Evolutionary conservation across 2,888 invertebrate species (phyloP).

Genomic region (Dimorphilus gyrociliatus): DNA sequence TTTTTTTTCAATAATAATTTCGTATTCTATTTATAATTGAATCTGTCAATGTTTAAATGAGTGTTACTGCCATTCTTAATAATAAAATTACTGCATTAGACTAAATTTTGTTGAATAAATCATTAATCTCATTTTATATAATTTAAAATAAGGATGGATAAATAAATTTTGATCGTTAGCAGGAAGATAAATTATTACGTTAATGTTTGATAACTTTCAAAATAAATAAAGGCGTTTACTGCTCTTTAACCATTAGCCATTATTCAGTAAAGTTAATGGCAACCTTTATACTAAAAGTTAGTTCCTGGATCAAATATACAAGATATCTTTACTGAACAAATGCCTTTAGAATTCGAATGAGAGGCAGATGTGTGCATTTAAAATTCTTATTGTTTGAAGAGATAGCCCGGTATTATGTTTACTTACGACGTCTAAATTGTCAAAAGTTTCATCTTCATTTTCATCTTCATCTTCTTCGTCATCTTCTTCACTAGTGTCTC

Average conservation of each 20-base stretch:
- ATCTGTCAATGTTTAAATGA: not conserved
- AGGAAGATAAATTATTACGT: too few relatives aligned
- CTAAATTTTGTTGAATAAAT: not conserved
- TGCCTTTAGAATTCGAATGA: too few relatives aligned
- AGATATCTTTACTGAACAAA: too few relatives aligned
- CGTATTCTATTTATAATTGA: not conserved
- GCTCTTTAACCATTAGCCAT: too few relatives aligned
- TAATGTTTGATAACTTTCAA: too few relatives aligned
- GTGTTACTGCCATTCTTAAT: not conserved
- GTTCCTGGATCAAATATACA: too few relatives aligned
- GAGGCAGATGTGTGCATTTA: not conserved
- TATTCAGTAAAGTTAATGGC: too few relatives aligned
- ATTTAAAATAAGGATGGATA: not conserved
- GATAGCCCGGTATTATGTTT: not conserved
- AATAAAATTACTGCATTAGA: not conserved
- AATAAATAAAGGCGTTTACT: too few relatives aligned
- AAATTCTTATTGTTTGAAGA: not conserved
- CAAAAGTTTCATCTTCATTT: slow-evolving; percentile 12
- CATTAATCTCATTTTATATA: not conserved
- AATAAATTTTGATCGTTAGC: too few relatives aligned
- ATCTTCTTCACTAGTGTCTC: slow-evolving; percentile 3
- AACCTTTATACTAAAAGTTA: too few relatives aligned
- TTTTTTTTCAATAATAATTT: not conserved
- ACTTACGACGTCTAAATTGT: slow-evolving; percentile 12
- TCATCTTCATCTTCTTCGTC: slow-evolving; percentile 20